Evolutionary conservation across 2,797 vertebrate species (phyloP).

Genomic region (Urosaurus nigricauda): DNA sequence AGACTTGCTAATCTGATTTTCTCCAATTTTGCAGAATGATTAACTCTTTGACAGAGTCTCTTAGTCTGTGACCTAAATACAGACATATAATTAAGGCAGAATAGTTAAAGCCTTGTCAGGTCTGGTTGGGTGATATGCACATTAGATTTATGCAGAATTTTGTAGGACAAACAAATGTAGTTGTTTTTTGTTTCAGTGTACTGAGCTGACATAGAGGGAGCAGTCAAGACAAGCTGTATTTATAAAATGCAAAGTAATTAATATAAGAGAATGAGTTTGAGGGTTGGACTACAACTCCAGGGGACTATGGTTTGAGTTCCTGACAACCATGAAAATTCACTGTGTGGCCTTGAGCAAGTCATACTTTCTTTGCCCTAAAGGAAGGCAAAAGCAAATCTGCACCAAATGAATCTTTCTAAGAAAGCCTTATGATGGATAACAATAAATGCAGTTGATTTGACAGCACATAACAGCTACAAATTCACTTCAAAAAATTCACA

Average conservation of each 20-base stretch:
- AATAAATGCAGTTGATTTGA: background rate
- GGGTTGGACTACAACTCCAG: too few species aligned
- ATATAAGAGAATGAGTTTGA: background rate
- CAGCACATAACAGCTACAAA: background rate
- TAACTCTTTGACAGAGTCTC: constrained; percentile 51
- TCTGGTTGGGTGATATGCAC: constrained; percentile 24
- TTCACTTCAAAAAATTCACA: too few species aligned
- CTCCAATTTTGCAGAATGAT: constrained; percentile 40
- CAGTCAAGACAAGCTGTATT: background rate
- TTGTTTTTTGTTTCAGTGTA: background rate
- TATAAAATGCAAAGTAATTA: background rate
- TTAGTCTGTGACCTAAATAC: constrained; percentile 51
- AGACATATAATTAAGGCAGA: constrained; percentile 45
- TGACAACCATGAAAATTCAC: too few species aligned
- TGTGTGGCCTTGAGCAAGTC: background rate
- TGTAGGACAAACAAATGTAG: background rate
- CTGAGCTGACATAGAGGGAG: background rate
- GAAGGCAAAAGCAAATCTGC: too few species aligned
- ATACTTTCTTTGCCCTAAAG: too few species aligned
- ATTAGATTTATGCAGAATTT: constrained; percentile 18
- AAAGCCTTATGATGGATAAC: too few species aligned
- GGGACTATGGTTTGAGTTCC: too few species aligned
- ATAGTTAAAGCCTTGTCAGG: background rate
- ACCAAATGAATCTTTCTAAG: too few species aligned
- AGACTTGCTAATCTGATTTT: constrained; percentile 60